These are phyloP conservation scores for Polymixis flavicincta DNA, from an alignment of 2,888 invertebrate species.

Conservation along the genomic window DNA sequence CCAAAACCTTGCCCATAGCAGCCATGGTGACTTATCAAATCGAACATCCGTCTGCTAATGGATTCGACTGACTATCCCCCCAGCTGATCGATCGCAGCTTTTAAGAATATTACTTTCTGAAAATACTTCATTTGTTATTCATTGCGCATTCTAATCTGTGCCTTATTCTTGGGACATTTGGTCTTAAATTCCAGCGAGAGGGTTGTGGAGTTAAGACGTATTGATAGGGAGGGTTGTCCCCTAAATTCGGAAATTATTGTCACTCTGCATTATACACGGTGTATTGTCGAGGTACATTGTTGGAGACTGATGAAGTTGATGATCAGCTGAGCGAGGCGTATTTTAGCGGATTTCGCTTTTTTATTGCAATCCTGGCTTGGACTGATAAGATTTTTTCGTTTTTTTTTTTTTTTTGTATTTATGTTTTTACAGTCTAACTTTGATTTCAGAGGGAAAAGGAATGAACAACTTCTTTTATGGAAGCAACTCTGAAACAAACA, in stretches of 20 bases:
- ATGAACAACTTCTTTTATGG: not conserved
- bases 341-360: slow-evolving; percentile 26
- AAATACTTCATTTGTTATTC: slow-evolving; percentile 55
- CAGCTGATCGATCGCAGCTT: slow-evolving; percentile 66
- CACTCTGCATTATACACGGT: slow-evolving; percentile 59
- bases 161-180: slow-evolving; percentile 45
- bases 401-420: not conserved
- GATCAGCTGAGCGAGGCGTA: slow-evolving; percentile 19
- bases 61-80: slow-evolving; percentile 55
- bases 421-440: not conserved
- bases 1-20: slow-evolving; percentile 14
- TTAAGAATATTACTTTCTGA: slow-evolving; percentile 64
- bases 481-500: not conserved
- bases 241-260: slow-evolving; percentile 66
- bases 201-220: slow-evolving; percentile 29
- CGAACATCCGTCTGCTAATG: slow-evolving; percentile 63
- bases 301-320: slow-evolving; percentile 54
- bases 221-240: slow-evolving; percentile 27
- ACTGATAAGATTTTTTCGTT: slow-evolving; percentile 30
- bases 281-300: slow-evolving; percentile 56
- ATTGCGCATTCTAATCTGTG: slow-evolving; percentile 48
- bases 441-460: not conserved
- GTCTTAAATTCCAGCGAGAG: slow-evolving; percentile 36
- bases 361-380: slow-evolving; percentile 34
- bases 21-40: slow-evolving; percentile 55